Conservation (phyloP, 2,888 invertebrate genomes). For the Cryptus armator region DNA sequence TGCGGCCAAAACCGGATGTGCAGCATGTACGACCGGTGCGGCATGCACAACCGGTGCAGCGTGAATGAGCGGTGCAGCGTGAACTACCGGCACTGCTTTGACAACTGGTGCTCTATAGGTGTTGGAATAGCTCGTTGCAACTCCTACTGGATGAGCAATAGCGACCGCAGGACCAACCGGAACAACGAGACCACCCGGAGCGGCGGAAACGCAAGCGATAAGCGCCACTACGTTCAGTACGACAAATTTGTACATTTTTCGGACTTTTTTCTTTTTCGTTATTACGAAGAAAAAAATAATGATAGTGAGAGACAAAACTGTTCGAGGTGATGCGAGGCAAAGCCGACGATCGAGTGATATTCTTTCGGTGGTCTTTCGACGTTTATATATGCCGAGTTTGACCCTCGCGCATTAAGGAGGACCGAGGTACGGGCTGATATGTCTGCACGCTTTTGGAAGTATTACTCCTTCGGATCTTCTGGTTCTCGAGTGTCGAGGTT, state of each 20-base stretch:
- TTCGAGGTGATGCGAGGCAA: conserved; percentile 34
- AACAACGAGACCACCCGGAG: conserved; percentile 76
- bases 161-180: conserved; percentile 79
- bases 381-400: conserved; percentile 61
- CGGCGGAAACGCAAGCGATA: conserved; percentile 83
- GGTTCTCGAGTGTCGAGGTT: conserved; percentile 57
- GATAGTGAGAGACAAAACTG: neutral
- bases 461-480: conserved; percentile 38
- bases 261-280: conserved; percentile 14
- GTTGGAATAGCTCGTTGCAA: conserved; percentile 81
- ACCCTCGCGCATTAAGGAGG: conserved; percentile 52
- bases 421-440: conserved; percentile 10
- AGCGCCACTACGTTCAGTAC: conserved; percentile 68
- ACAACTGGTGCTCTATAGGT: conserved; percentile 86
- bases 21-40: conserved; percentile 77
- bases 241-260: conserved; percentile 71
- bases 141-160: conserved; percentile 86
- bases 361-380: conserved; percentile 10
- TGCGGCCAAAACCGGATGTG: conserved; percentile 76
- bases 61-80: conserved; percentile 81
- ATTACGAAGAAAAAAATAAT: neutral
- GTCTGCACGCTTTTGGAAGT: conserved; percentile 45
- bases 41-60: conserved; percentile 81
- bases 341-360: conserved; percentile 52
- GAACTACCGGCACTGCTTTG: conserved; percentile 76